phyloP scores from a whole-genome alignment of 2,888 invertebrate genomes.

The Aporophyla nigra region DNA sequence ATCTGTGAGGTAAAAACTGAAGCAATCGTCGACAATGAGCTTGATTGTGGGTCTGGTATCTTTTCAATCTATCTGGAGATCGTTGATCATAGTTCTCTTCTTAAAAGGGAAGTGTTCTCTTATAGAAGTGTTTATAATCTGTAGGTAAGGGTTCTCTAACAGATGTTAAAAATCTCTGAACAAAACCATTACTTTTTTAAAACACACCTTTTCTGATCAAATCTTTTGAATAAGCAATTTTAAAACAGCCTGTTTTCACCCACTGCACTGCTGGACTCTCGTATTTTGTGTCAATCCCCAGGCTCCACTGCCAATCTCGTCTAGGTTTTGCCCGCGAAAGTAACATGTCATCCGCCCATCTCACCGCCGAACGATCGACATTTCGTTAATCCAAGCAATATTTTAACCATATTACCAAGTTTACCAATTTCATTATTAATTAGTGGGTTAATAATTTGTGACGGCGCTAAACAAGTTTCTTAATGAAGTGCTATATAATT shows the following conservation, averaged over 20 bases:
- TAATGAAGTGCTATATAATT: background rate
- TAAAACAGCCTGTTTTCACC: background rate
- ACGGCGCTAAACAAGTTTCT: conserved; percentile 5
- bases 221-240: background rate
- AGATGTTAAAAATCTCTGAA: background rate
- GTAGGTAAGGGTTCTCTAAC: background rate
- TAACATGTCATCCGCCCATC: no score
- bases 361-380: no score
- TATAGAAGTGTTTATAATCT: background rate
- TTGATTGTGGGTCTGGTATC: conserved; percentile 37
- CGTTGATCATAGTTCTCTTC: background rate
- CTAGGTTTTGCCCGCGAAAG: no score
- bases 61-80: conserved; percentile 26
- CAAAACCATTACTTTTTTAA: no score
- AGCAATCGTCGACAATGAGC: conserved; percentile 39
- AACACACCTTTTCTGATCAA: background rate
- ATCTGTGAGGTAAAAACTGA: conserved; percentile 46
- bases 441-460: background rate
- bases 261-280: no score
- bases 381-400: no score
- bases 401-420: background rate
- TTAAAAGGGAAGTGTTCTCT: conserved; percentile 8
- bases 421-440: background rate
- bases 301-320: no score
- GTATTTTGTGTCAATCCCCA: no score